Base-by-base conservation (phyloP, 2,113 vertebrate genomes). In the Indri indri region DNA sequence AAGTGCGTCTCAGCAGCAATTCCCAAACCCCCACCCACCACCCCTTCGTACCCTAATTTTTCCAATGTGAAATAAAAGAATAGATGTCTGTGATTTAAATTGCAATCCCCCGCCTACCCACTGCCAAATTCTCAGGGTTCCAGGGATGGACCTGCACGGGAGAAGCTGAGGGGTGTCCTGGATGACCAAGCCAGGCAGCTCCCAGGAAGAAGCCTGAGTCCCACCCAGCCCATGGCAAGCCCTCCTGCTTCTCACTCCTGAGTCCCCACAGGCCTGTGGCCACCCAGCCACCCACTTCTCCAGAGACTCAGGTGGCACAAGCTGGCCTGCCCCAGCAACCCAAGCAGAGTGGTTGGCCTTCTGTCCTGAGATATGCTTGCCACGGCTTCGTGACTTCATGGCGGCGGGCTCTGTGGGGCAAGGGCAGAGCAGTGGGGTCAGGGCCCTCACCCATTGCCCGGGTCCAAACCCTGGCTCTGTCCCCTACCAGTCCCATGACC, bases 221-320 rank as follows among this genome's bases (percentile, higher is more conserved):
- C 59, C 47, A 30, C 50, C 0, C 0, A 5, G 3, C 57, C 63
- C 1, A 0, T 37, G 73, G 73, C n/a, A 42, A 37, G 54, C 34
- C 57, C 0, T 1, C 8, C 77, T 59, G 6, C 37, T 52, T 57
- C 68, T 25, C 25, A 63, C 11, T 30, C 61, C 10, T 13, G 30
- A 22, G 37, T 30, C 40, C 47, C 37, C 6, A 6, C 12, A 32
- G 61, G 70, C 63, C 54, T 42, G 3, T 77, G 66, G 42, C 17
- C 11, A n/a, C 50, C 79, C 37, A 23, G 12, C 14, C 82, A 52
- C 65, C 45, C 47, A 11, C 42, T 79, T 71, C 34, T 61, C 23
- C 40, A 30, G 61, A 70, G 42, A 54, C 52, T 50, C 17, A 4
- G 25, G n/a, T 42, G 37, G 9, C 59, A 52, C 3, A 10, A 16